These are phyloP conservation scores for Rhysida immarginata DNA, from an alignment of 1,140 invertebrate genomes.

Conservation along the genomic window DNA sequence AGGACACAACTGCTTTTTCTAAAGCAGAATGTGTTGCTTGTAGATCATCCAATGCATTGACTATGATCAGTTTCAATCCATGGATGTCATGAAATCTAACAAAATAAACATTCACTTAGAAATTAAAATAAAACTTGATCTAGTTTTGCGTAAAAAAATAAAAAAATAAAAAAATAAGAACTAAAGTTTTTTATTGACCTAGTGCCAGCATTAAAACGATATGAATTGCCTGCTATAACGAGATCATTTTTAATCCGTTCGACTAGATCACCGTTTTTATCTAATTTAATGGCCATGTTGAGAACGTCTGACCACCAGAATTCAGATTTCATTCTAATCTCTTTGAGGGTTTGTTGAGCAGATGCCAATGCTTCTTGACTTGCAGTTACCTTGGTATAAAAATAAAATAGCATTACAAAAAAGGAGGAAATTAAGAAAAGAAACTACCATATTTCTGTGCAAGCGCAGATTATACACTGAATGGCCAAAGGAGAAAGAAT, in stretches of 20 bases:
- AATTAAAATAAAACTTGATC: background rate
- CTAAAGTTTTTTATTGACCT: too few species aligned
- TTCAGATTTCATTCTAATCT: constrained; percentile 14
- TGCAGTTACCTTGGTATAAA: background rate
- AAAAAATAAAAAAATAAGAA: too few species aligned
- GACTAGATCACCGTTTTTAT: constrained; percentile 26
- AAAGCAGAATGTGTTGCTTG: constrained; percentile 27
- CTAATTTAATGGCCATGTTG: constrained; percentile 17
- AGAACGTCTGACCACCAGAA: constrained; percentile 29
- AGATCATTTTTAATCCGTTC: constrained; percentile 32
- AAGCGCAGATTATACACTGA: too few species aligned
- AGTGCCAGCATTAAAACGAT: background rate
- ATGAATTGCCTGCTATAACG: constrained; percentile 12
- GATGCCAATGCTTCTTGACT: constrained; percentile 11
- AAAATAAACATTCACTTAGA: background rate
- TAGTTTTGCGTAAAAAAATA: too few species aligned
- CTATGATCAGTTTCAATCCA: constrained; percentile 32
- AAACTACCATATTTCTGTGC: too few species aligned
- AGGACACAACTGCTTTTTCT: constrained; percentile 23
- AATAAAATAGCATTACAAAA: too few species aligned
- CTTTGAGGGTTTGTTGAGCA: constrained; percentile 22
- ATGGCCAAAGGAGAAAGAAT: too few species aligned
- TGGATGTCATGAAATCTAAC: constrained; percentile 25
- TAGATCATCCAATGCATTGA: constrained; percentile 30
- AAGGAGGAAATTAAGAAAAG: too few species aligned